These are phyloP conservation scores for Gobio gobio DNA, from an alignment of 2,113 vertebrate species.

Conservation along the genomic window DNA sequence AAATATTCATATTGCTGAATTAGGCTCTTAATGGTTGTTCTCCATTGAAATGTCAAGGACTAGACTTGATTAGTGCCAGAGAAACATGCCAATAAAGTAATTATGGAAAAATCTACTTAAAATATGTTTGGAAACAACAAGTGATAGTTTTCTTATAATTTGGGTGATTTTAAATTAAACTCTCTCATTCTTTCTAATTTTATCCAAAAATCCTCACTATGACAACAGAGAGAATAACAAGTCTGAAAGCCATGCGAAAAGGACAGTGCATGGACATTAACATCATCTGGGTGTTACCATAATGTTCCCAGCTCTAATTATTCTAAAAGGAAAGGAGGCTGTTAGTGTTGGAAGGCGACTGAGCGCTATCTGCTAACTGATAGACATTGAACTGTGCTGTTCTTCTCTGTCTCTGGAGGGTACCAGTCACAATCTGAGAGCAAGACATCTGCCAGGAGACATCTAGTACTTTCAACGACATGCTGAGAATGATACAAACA, in stretches of 20 bases:
- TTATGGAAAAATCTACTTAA: neutral
- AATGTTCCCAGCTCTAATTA: slow-evolving; percentile 39
- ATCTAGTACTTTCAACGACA: slow-evolving; percentile 12
- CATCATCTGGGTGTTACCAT: neutral
- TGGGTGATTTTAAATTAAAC: neutral
- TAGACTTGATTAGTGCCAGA: neutral
- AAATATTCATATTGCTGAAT: neutral
- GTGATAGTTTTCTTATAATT: neutral
- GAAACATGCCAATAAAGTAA: neutral
- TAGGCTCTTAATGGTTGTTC: neutral
- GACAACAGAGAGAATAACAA: slow-evolving; percentile 4
- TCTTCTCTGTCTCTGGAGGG: slow-evolving; percentile 40
- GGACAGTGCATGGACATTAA: slow-evolving; percentile 11
- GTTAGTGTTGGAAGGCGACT: slow-evolving; percentile 36
- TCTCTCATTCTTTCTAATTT: neutral
- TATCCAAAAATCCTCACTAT: slow-evolving; percentile 26
- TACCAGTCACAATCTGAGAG: slow-evolving; percentile 29
- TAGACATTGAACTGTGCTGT: slow-evolving; percentile 26
- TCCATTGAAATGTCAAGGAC: neutral
- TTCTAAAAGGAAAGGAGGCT: slow-evolving; percentile 37
- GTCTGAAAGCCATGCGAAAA: slow-evolving; percentile 20
- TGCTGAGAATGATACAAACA: slow-evolving; percentile 2
- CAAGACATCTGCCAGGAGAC: slow-evolving; percentile 36
- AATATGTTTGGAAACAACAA: neutral
- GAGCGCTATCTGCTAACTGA: slow-evolving; percentile 31